Percentiles rank a stretch among this genome's conserved stretches.
phyloP scores from a whole-genome alignment of 2,888 invertebrate genomes.

The Gastracanthus pulcherrimus region DNA sequence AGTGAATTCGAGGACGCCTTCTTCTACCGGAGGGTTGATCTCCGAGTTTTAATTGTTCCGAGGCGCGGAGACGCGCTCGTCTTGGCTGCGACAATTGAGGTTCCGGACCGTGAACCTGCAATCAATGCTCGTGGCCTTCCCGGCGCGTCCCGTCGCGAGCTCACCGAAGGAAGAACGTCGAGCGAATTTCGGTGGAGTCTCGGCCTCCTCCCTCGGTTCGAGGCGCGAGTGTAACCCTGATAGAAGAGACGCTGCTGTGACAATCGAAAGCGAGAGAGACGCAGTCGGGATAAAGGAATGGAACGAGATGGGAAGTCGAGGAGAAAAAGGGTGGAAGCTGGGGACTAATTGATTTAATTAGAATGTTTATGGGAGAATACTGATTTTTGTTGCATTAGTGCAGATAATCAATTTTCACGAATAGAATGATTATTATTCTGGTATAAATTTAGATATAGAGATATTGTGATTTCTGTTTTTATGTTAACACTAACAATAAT shows the following conservation, averaged over 20 bases:
- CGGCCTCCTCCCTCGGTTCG: too few species aligned
- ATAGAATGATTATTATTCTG: too few species aligned
- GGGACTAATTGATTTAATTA: slow-evolving; percentile 53
- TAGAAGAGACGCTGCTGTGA: background rate
- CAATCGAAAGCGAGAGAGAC: background rate
- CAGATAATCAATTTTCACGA: background rate
- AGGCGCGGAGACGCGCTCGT: slow-evolving; percentile 57
- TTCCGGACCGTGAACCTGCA: slow-evolving; percentile 75
- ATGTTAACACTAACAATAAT: background rate
- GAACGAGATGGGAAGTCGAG: too few species aligned
- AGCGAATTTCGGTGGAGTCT: background rate
- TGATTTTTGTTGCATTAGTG: background rate
- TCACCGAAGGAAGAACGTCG: too few species aligned
- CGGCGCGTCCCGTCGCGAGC: too few species aligned
- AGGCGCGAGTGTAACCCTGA: background rate
- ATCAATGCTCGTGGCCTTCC: slow-evolving; percentile 74
- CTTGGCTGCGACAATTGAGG: slow-evolving; percentile 75
- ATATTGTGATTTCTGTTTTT: too few species aligned
- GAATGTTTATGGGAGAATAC: background rate
- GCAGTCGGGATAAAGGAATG: background rate
- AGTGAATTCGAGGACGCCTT: background rate
- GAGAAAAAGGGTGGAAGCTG: slow-evolving; percentile 3
- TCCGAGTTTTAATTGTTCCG: background rate
- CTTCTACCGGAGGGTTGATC: background rate
- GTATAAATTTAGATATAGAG: too few species aligned